These are phyloP conservation scores for Amphipoea lucens DNA, from an alignment of 2,888 invertebrate genomes.

Conservation along the genomic window DNA sequence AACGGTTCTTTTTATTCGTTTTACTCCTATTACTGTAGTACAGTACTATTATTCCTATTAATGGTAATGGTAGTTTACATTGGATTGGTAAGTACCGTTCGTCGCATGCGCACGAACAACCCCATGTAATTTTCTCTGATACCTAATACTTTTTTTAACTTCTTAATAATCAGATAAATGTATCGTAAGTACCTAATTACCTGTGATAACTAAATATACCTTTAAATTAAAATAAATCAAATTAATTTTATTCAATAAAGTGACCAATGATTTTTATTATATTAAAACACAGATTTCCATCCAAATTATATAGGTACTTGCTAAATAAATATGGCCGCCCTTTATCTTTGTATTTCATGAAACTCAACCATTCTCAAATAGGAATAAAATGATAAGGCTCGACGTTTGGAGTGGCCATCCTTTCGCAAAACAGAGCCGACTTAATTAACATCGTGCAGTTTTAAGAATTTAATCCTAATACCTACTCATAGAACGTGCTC, in stretches of 20 bases:
- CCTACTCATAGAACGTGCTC: slow-evolving; percentile 25
- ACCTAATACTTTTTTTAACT: too few relatives aligned
- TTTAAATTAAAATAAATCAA: background rate
- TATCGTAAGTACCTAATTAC: background rate
- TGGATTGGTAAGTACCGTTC: background rate
- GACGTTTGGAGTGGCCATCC: slow-evolving; percentile 54
- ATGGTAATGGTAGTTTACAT: background rate
- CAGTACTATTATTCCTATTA: background rate
- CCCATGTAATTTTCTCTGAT: background rate
- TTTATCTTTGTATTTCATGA: slow-evolving; percentile 44
- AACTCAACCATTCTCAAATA: slow-evolving; percentile 60
- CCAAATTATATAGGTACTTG: slow-evolving; percentile 10
- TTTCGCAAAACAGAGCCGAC: slow-evolving; percentile 47
- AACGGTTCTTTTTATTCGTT: background rate
- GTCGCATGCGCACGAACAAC: background rate
- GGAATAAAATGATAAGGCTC: slow-evolving; percentile 55
- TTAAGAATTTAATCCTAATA: slow-evolving; percentile 59
- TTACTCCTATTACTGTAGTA: background rate
- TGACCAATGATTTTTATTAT: background rate
- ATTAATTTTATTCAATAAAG: background rate
- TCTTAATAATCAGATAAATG: background rate
- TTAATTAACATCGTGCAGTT: slow-evolving; percentile 53
- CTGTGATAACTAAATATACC: too few relatives aligned
- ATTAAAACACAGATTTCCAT: background rate
- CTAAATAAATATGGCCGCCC: slow-evolving; percentile 20